Percentiles rank a stretch among this genome's conserved stretches.
phyloP scores from a whole-genome alignment of 2,797 vertebrate genomes.

The Notoglanidium macrostoma region DNA sequence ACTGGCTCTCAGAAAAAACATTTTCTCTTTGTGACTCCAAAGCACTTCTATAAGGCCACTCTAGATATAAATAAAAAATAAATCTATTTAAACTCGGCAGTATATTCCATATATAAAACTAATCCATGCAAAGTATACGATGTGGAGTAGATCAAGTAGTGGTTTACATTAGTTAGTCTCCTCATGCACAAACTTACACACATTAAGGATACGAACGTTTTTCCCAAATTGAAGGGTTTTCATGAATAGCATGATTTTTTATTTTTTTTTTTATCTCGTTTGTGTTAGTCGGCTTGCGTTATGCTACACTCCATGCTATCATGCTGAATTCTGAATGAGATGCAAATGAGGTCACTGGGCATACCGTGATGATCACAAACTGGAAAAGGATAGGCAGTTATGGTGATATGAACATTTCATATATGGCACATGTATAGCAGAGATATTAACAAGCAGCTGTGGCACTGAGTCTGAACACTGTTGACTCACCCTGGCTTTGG shows the following conservation, averaged over 20 bases:
- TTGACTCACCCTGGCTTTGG: constrained; percentile 59
- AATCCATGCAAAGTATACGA: background rate
- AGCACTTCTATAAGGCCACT: background rate
- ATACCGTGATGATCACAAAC: background rate
- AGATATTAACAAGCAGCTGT: background rate
- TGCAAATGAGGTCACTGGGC: no score
- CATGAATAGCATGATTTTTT: background rate
- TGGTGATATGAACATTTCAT: background rate
- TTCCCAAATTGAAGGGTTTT: no score
- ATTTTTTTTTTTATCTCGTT: background rate
- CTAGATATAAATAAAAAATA: background rate
- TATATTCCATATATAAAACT: background rate
- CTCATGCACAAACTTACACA: background rate
- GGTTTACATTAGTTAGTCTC: background rate
- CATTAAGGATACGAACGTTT: background rate
- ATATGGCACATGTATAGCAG: background rate
- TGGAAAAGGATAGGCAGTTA: background rate
- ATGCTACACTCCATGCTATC: background rate
- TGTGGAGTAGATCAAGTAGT: background rate
- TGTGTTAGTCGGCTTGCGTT: background rate
- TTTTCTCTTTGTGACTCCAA: background rate
- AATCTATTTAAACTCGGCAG: background rate
- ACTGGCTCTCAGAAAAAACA: background rate
- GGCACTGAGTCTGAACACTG: background rate
- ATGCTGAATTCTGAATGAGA: background rate